phyloP scores from a whole-genome alignment of 2,888 invertebrate genomes.

The Maniola hyperantus region DNA sequence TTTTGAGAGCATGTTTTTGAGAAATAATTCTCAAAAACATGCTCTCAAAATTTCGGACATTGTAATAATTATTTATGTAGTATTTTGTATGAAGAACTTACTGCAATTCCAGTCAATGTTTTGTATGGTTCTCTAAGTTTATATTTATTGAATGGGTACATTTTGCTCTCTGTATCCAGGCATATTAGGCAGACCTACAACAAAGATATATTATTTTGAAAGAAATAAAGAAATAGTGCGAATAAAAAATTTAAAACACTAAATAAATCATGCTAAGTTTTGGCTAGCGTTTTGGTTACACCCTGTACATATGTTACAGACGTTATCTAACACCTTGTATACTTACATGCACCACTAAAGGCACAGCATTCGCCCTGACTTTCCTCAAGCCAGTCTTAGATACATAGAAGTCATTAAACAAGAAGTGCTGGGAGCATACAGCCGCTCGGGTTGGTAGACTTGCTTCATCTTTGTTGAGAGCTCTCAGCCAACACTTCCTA shows the following conservation, averaged over 20 bases:
- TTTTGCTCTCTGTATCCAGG: slow-evolving; percentile 51
- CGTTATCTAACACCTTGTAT: too few relatives aligned
- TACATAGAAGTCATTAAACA: slow-evolving; percentile 59
- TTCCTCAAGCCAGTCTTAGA: slow-evolving; percentile 60
- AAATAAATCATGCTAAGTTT: too few relatives aligned
- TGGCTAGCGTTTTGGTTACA: too few relatives aligned
- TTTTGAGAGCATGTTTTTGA: too few relatives aligned
- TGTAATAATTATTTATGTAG: too few relatives aligned
- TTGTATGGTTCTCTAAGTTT: slow-evolving; percentile 57
- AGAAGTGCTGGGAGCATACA: slow-evolving; percentile 67
- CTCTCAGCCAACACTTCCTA: slow-evolving; percentile 59
- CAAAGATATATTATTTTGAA: not conserved
- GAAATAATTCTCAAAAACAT: too few relatives aligned
- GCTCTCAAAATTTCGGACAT: too few relatives aligned
- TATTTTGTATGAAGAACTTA: slow-evolving; percentile 43
- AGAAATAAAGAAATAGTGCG: not conserved
- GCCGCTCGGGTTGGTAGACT: slow-evolving; percentile 57
- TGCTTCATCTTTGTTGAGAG: slow-evolving; percentile 55
- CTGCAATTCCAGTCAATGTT: slow-evolving; percentile 59
- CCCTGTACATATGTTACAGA: too few relatives aligned
- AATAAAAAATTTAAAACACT: too few relatives aligned
- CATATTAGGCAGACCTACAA: slow-evolving; percentile 68
- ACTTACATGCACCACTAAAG: slow-evolving; percentile 53
- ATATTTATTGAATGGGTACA: slow-evolving; percentile 54
- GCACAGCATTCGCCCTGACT: slow-evolving; percentile 61